Conservation (phyloP, 2,888 invertebrate genomes). For the Stegana nigrithorax region DNA sequence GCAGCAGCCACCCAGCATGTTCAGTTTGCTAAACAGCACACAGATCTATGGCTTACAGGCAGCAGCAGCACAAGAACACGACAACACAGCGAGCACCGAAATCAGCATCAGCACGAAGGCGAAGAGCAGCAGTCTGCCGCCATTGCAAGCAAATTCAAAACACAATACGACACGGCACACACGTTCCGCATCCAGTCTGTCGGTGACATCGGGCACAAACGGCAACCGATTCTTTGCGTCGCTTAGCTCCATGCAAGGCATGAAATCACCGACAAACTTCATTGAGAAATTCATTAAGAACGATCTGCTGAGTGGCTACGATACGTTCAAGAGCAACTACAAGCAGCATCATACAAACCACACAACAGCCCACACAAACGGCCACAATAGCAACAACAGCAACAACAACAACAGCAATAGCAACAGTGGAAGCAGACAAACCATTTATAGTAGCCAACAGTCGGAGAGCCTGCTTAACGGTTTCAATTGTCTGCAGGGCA, state of each 20-base stretch:
- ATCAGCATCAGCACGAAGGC: constrained; percentile 28
- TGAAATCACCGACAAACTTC: constrained; percentile 60
- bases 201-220: constrained; percentile 28
- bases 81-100: constrained; percentile 21
- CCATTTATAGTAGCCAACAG: constrained; percentile 40
- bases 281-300: constrained; percentile 64
- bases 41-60: constrained; percentile 65
- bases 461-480: constrained; percentile 45
- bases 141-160: constrained; percentile 29
- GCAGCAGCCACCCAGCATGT: constrained; percentile 53
- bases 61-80: constrained; percentile 40
- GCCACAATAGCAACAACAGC: constrained; percentile 28
- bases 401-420: constrained; percentile 40
- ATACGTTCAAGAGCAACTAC: constrained; percentile 51
- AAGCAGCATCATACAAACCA: constrained; percentile 13
- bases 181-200: constrained; percentile 43
- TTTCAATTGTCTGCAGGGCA: constrained; percentile 62
- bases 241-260: constrained; percentile 43
- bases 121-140: constrained; percentile 47
- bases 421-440: constrained; percentile 27
- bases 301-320: constrained; percentile 62
- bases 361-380: constrained; percentile 6
- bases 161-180: constrained; percentile 29
- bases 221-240: constrained; percentile 50
- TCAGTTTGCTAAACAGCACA: constrained; percentile 62